Conservation (phyloP, 2,888 invertebrate genomes). For the Dorcus hopei region DNA sequence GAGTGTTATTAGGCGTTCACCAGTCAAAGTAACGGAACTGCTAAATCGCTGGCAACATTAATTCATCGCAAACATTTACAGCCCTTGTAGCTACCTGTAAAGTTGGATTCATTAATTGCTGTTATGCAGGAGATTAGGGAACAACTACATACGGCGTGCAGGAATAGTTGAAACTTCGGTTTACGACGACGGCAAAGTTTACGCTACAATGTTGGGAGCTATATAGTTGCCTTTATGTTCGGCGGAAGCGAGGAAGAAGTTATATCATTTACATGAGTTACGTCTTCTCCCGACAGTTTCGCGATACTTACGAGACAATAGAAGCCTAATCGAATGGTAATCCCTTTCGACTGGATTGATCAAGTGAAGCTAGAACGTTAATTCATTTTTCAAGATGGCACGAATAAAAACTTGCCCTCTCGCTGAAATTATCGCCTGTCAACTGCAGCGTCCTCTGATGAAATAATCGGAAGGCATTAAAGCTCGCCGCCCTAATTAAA, state of each 20-base stretch:
- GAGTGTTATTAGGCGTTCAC: too few relatives aligned
- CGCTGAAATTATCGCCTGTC: too few relatives aligned
- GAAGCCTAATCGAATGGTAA: background rate
- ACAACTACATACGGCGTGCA: slow-evolving; percentile 7
- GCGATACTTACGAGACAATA: background rate
- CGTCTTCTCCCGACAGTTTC: background rate
- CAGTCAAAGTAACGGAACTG: too few relatives aligned
- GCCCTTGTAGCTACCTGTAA: slow-evolving; percentile 8
- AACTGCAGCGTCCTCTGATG: too few relatives aligned
- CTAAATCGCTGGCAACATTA: background rate
- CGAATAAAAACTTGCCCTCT: too few relatives aligned
- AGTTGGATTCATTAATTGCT: slow-evolving; percentile 15
- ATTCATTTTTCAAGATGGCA: too few relatives aligned
- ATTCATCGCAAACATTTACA: slow-evolving; percentile 12
- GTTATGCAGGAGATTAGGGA: slow-evolving; percentile 14
- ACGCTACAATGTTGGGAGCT: background rate
- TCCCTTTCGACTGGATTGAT: background rate
- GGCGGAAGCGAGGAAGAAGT: background rate
- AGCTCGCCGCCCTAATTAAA: too few relatives aligned
- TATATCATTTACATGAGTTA: background rate
- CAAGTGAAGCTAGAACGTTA: too few relatives aligned
- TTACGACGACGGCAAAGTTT: slow-evolving; percentile 3
- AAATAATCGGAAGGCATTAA: too few relatives aligned
- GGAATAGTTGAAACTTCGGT: slow-evolving; percentile 9
- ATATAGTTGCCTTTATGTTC: background rate